A percentile compares a stretch with the other conserved stretches of the same genome.
phyloP scores from a whole-genome alignment of 2,888 invertebrate species.

The Gasteruption jaculator region DNA sequence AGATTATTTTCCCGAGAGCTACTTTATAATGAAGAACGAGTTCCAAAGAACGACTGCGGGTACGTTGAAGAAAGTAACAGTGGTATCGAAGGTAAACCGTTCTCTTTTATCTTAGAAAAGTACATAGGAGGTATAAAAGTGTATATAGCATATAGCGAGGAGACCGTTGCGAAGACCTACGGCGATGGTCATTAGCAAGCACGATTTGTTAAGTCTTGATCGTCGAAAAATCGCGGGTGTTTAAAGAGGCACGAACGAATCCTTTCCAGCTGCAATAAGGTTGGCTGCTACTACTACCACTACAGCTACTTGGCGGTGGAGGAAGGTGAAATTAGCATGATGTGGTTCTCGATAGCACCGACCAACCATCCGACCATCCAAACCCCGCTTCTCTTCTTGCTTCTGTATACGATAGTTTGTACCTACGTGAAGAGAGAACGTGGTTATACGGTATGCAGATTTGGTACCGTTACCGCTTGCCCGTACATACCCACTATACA shows the following conservation, averaged over 20 bases:
- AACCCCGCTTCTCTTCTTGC: constrained; percentile 10
- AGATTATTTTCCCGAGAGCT: no score
- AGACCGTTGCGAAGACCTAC: constrained; percentile 9
- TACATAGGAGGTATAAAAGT: no score
- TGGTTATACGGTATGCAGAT: constrained; percentile 39
- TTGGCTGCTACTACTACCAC: no score
- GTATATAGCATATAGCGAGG: no score
- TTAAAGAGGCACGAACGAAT: no score
- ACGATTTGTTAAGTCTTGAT: constrained; percentile 3
- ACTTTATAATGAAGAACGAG: no score
- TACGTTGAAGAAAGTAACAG: no score
- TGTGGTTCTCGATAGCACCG: constrained; percentile 33
- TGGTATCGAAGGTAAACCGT: no score
- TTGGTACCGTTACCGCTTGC: constrained; percentile 40
- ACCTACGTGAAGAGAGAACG: not conserved
- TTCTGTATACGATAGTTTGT: not conserved
- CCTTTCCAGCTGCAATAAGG: no score
- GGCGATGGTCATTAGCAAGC: constrained; percentile 13
- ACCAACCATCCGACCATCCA: no score
- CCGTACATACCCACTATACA: constrained; percentile 1
- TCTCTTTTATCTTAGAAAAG: no score
- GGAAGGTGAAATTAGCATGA: constrained; percentile 36
- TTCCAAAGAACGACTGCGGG: no score
- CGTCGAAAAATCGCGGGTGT: constrained; percentile 3
- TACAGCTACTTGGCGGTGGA: constrained; percentile 13